Conservation (phyloP, 2,113 vertebrate species). For the Phalacrocorax pelagicus region DNA sequence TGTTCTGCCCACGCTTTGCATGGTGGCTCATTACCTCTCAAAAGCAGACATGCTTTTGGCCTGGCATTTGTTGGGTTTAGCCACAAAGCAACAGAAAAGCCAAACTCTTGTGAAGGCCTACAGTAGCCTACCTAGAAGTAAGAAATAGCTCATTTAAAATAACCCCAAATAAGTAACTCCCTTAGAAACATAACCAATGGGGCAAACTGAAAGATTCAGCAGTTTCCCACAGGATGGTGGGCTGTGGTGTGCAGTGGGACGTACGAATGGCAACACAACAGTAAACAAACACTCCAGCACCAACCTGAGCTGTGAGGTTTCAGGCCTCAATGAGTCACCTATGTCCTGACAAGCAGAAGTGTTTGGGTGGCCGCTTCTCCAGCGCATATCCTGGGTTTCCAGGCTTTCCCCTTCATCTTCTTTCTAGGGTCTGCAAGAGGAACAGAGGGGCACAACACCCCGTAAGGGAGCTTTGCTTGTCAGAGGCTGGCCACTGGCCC, state of each 20-base stretch:
- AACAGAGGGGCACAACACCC: rapidly evolving
- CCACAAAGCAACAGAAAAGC: background rate
- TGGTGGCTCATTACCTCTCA: rapidly evolving
- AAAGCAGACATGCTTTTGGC: rapidly evolving
- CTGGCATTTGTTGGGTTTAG: background rate
- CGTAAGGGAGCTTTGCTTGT: background rate
- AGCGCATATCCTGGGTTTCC: background rate
- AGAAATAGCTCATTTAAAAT: background rate
- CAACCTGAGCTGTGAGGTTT: background rate
- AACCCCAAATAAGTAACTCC: rapidly evolving
- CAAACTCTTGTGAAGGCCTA: background rate
- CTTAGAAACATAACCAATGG: background rate
- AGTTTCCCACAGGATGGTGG: background rate
- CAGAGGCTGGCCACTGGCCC: background rate
- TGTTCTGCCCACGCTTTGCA: rapidly evolving
- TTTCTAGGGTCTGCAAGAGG: background rate
- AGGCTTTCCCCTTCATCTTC: background rate
- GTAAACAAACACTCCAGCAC: background rate
- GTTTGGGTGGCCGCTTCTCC: background rate
- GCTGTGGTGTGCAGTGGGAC: rapidly evolving
- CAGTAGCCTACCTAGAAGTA: background rate
- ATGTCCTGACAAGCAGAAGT: rapidly evolving
- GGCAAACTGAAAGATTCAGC: background rate
- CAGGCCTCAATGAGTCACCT: background rate
- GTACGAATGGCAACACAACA: rapidly evolving